These are phyloP conservation scores for Sarcophaga rosellei DNA, from an alignment of 2,888 invertebrate species.

Conservation along the genomic window DNA sequence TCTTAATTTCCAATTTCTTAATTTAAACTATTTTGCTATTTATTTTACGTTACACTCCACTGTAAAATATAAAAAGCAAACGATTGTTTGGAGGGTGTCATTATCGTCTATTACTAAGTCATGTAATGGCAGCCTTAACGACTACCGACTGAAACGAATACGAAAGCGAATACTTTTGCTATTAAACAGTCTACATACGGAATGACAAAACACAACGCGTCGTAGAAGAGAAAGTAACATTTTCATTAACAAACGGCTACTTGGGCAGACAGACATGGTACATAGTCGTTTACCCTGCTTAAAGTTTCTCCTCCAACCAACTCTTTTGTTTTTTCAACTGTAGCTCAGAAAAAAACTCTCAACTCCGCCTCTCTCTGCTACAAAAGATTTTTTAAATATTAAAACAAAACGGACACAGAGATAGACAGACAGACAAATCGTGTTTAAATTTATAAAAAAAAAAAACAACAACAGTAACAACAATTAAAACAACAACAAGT, in stretches of 20 bases:
- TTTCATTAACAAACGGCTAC: constrained; percentile 48
- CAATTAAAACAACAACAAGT: constrained; percentile 35
- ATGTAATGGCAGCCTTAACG: background rate
- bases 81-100: constrained; percentile 26
- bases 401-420: constrained; percentile 14
- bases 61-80: background rate
- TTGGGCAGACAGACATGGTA: background rate
- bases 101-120: constrained; percentile 11
- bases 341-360: constrained; percentile 3
- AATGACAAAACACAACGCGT: background rate
- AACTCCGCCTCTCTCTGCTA: constrained; percentile 64
- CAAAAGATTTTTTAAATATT: background rate
- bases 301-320: background rate
- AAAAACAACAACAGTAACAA: constrained; percentile 17
- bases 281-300: too few relatives aligned
- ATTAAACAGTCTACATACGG: background rate
- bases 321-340: background rate
- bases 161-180: constrained; percentile 18
- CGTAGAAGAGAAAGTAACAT: constrained; percentile 64
- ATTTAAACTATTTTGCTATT: too few relatives aligned
- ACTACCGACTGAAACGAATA: background rate
- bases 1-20: too few relatives aligned
- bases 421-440: constrained; percentile 40
- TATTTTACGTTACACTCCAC: too few relatives aligned
- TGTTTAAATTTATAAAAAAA: constrained; percentile 53